Evolutionary conservation across 2,888 invertebrate genomes (phyloP).

Genomic region (Meiosimyza decipiens): DNA sequence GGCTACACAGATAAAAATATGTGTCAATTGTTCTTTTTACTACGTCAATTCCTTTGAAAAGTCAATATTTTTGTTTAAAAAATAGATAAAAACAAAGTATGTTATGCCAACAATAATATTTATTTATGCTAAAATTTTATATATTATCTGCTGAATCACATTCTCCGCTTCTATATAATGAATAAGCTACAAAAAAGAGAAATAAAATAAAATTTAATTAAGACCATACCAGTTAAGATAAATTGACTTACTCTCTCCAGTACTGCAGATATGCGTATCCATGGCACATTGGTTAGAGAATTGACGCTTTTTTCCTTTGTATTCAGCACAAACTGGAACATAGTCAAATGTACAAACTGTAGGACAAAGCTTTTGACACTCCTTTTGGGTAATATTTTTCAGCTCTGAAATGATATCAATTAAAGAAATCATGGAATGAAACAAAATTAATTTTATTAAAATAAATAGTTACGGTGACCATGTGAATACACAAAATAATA

Average conservation of each 20-base stretch:
- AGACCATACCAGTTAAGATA: background rate
- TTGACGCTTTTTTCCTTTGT: constrained; percentile 23
- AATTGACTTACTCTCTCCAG: constrained; percentile 31
- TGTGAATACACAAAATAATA: too few relatives aligned
- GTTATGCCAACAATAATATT: background rate
- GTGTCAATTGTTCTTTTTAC: too few relatives aligned
- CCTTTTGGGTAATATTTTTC: background rate
- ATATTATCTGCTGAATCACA: background rate
- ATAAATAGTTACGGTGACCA: too few relatives aligned
- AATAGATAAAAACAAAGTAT: background rate
- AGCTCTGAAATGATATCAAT: constrained; percentile 10
- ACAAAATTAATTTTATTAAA: too few relatives aligned
- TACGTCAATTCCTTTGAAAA: background rate
- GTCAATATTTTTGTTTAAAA: too few relatives aligned
- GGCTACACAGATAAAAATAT: too few relatives aligned
- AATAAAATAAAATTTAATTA: background rate
- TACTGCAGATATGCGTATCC: constrained; percentile 11
- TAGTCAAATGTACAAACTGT: background rate
- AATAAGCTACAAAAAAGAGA: background rate
- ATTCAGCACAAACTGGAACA: constrained; percentile 31
- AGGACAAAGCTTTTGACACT: constrained; percentile 31
- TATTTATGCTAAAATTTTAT: background rate
- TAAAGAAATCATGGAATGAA: too few relatives aligned
- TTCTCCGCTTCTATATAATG: background rate
- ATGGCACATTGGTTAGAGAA: constrained; percentile 26